A percentile compares a stretch with the other conserved stretches of the same genome.
Conservation (phyloP, 2,113 vertebrate genomes). For the Opisthocomus hoazin region DNA sequence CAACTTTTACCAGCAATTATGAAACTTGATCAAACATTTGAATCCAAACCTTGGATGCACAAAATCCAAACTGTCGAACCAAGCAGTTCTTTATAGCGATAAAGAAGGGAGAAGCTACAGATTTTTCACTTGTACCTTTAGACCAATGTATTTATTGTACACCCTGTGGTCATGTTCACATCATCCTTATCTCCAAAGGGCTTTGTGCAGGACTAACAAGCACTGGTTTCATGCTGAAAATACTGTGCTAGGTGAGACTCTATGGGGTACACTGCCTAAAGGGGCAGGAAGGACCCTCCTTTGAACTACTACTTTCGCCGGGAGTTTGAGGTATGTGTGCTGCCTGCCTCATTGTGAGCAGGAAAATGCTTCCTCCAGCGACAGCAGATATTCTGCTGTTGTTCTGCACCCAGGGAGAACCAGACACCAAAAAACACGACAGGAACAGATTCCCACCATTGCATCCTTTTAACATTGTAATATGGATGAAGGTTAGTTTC, state of each 20-base stretch:
- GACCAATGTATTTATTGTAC: not conserved
- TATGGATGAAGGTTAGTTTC: not conserved
- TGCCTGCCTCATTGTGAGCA: not conserved
- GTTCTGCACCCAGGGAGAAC: not conserved
- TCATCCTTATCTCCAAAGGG: not conserved
- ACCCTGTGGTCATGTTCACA: not conserved
- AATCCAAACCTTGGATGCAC: not conserved
- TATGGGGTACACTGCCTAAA: not conserved
- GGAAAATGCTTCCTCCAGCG: not conserved
- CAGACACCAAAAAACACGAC: not conserved
- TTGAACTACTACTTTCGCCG: not conserved
- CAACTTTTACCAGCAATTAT: not conserved
- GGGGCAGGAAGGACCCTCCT: not conserved
- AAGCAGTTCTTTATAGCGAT: not conserved
- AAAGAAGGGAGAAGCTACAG: not conserved
- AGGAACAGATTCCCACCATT: not conserved
- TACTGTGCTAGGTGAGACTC: not conserved
- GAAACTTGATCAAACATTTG: fast-evolving
- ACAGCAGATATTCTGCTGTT: not conserved
- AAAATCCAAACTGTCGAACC: not conserved
- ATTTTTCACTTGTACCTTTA: not conserved
- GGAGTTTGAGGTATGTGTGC: not conserved
- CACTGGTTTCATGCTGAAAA: not conserved
- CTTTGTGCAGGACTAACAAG: not conserved
- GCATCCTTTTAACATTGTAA: not conserved